Conservation (phyloP, 1,140 invertebrate species). For the Aporrectodea caliginosa region DNA sequence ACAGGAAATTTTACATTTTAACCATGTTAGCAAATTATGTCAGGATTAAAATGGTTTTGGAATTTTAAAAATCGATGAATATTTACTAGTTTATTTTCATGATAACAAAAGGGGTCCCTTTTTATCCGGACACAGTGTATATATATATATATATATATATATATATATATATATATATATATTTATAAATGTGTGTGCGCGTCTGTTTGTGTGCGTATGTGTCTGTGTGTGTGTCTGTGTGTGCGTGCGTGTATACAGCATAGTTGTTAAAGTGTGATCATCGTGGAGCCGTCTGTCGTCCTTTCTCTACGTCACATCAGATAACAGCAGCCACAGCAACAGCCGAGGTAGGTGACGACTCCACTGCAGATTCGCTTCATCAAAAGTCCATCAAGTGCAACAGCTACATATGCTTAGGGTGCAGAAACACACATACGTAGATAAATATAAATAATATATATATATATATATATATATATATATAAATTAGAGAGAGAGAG, state of each 20-base stretch:
- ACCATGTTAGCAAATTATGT: not conserved
- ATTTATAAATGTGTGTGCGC: not conserved
- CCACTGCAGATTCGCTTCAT: not conserved
- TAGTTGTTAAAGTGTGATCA: not conserved
- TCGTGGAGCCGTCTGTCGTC: not conserved
- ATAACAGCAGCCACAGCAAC: not conserved
- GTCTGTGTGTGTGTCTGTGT: not conserved
- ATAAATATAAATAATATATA: no score
- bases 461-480: no score
- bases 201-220: not conserved
- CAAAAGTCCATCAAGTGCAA: no score
- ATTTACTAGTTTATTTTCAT: not conserved
- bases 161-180: not conserved
- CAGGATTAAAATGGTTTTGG: no score
- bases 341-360: not conserved
- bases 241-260: not conserved
- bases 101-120: not conserved
- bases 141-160: not conserved
- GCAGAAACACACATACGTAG: no score
- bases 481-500: no score
- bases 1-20: not conserved
- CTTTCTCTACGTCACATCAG: not conserved
- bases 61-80: no score
- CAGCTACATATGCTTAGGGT: no score
- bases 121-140: not conserved